These are phyloP conservation scores for Pyrocephalus nanus DNA, from an alignment of 2,797 vertebrate genomes.

Conservation along the genomic window DNA sequence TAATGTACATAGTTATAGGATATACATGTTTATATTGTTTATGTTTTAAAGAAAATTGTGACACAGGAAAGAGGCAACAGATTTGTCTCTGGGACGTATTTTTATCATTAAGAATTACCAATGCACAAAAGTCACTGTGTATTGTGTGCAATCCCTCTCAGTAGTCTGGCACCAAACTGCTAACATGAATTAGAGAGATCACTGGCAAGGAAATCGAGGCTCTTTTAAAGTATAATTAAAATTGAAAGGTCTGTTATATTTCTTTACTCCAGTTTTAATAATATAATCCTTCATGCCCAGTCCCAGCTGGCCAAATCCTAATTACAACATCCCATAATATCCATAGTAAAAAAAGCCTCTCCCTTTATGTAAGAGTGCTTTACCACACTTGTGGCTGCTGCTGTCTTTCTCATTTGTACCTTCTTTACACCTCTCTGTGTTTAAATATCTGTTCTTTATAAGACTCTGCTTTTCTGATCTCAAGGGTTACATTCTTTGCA, in stretches of 20 bases:
- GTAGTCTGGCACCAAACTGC: neutral
- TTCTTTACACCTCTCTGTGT: neutral
- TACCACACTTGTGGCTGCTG: neutral
- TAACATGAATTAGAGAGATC: neutral
- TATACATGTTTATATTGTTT: neutral
- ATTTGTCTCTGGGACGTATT: neutral
- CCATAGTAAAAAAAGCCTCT: neutral
- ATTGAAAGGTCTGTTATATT: slow-evolving; percentile 6
- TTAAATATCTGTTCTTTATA: neutral
- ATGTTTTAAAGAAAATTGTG: neutral
- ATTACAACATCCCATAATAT: slow-evolving; percentile 38
- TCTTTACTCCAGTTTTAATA: slow-evolving; percentile 3
- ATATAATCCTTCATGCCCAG: neutral
- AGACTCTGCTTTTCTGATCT: neutral
- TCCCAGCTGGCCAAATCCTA: slow-evolving; percentile 32
- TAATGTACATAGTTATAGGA: neutral
- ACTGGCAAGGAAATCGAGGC: neutral
- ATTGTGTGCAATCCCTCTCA: neutral
- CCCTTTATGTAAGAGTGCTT: neutral
- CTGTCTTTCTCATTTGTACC: neutral
- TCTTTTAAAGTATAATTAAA: slow-evolving; percentile 26
- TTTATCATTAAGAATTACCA: neutral
- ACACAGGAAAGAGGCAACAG: neutral
- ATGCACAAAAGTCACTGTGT: neutral
- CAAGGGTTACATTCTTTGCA: neutral